These are phyloP conservation scores for Xenopus laevis DNA, from an alignment of 2,113 vertebrate genomes.

Conservation along the genomic window DNA sequence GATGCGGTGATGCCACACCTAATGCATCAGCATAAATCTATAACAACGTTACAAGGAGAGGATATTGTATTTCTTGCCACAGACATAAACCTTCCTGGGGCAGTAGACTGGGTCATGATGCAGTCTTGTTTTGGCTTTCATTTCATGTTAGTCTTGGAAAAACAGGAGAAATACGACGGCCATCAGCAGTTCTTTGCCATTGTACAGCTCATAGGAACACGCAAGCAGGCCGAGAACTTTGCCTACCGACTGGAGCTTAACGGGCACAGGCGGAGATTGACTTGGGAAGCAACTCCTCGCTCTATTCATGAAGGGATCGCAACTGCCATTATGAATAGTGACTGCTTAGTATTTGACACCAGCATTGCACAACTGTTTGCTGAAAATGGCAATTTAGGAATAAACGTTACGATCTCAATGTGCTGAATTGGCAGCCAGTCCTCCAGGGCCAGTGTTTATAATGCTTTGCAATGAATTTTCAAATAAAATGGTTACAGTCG, in stretches of 20 bases:
- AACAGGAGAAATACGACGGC: conserved; percentile 97
- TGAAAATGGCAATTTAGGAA: conserved; percentile 97
- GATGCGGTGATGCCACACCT: conserved; percentile 98
- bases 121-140: conserved; percentile 98
- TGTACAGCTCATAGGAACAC: conserved; percentile 93
- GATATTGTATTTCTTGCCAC: conserved; percentile 97
- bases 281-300: conserved; percentile 96
- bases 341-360: conserved; percentile 98
- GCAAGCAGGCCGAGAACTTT: conserved; percentile 98
- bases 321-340: conserved; percentile 98
- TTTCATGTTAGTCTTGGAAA: conserved; percentile 98
- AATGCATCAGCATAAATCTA: conserved; percentile 98
- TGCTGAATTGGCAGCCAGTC: conserved; percentile 76
- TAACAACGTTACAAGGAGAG: conserved; percentile 97
- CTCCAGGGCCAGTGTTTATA: conserved; percentile 74
- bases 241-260: conserved; percentile 96
- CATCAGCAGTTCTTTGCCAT: conserved; percentile 99
- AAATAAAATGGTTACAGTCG: conserved; percentile 61
- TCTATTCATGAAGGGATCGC: conserved; percentile 98
- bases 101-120: conserved; percentile 99
- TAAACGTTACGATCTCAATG: conserved; percentile 99
- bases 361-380: conserved; percentile 98
- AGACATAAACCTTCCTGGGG: conserved; percentile 97
- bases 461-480: conserved; percentile 62
- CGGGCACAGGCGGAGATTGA: conserved; percentile 94